Base-by-base conservation (phyloP, 2,113 vertebrate genomes). In the Catharus bicknelli region DNA sequence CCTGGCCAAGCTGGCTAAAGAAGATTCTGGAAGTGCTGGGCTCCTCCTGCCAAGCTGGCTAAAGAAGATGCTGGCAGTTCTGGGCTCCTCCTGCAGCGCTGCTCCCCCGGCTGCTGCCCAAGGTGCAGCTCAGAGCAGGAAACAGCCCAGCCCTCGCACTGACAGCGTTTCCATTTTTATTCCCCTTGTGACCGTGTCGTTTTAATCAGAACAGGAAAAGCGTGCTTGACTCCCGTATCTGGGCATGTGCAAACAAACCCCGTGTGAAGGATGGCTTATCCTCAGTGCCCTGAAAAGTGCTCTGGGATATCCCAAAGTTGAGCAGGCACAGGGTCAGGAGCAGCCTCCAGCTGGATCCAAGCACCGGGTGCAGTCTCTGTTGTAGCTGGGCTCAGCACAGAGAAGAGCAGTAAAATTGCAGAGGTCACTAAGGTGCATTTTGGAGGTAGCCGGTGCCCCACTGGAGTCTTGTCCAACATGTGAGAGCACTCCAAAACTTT, bases 41-140 rank as follows among this genome's bases (percentile, higher is more conserved):
- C 38, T 38, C 4, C 10, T 38, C 38, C 38, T 38, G 38, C 38
- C 38, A 38, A 38, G 38, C 34, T 36, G 34, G 34, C 34, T 36
- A 36, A 36, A 36, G 34, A 36, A 36, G 99, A 99, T 99, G 95
- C 67, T 6, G 77, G 80, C 75, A 30, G 23, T 0, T 7, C 34
- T 36, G 34, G 34, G 55, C 70, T 27, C 13, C 55, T 95, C 2
- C 38, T 38, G 38, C 61, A 26, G 51, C 22, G 29, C 27, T 14
- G 58, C 2, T 74, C 34, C 23, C 10, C 15, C 1, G 25, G 4
- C 3, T 66, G 30, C 66, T 7, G 5, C 48, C 50, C 3, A 0
- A 18, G 42, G 17, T 10, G 1, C 4, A 5, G 5, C 50, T 42
- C 53, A 34, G 53, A 54, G 73, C 80, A 82, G 70, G 51, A 48